These are phyloP conservation scores for Okapia johnstoni DNA, from an alignment of 2,113 vertebrate genomes.

Conservation along the genomic window DNA sequence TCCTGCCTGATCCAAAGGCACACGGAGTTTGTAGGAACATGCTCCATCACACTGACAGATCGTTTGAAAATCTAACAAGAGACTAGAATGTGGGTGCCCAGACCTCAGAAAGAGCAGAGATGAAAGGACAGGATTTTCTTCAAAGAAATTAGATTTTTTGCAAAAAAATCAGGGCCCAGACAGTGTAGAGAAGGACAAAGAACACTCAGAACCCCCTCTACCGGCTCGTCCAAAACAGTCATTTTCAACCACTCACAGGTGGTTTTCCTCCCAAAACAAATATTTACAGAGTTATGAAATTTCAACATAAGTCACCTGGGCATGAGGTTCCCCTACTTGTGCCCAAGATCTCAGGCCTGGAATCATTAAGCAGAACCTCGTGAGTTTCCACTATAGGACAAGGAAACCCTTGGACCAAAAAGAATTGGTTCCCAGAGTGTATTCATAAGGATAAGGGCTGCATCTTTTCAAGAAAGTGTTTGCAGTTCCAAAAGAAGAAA, in stretches of 20 bases:
- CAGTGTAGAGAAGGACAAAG: slow-evolving; percentile 1
- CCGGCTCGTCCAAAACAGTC: slow-evolving; percentile 55
- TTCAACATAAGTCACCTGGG: slow-evolving; percentile 51
- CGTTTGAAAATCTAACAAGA: neutral
- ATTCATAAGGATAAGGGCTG: neutral
- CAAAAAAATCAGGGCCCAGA: neutral
- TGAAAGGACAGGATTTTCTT: neutral
- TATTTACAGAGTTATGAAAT: slow-evolving; percentile 72
- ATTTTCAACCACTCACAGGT: slow-evolving; percentile 44
- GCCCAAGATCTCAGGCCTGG: neutral
- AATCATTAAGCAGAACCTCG: neutral
- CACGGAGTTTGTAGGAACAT: rapidly evolving
- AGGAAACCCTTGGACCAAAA: neutral
- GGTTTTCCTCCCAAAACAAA: slow-evolving; percentile 54
- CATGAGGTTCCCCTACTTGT: slow-evolving; percentile 8
- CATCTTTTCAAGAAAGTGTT: neutral
- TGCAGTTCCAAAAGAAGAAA: neutral
- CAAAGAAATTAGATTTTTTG: slow-evolving; percentile 14
- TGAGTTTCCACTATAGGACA: neutral
- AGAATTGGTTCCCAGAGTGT: neutral
- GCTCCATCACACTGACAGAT: neutral
- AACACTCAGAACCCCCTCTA: neutral
- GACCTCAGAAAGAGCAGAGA: neutral
- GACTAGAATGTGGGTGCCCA: neutral
- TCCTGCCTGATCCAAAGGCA: neutral